Evolutionary conservation across 2,797 vertebrate genomes (phyloP).

Genomic region (Basileuterus tristriatus): DNA sequence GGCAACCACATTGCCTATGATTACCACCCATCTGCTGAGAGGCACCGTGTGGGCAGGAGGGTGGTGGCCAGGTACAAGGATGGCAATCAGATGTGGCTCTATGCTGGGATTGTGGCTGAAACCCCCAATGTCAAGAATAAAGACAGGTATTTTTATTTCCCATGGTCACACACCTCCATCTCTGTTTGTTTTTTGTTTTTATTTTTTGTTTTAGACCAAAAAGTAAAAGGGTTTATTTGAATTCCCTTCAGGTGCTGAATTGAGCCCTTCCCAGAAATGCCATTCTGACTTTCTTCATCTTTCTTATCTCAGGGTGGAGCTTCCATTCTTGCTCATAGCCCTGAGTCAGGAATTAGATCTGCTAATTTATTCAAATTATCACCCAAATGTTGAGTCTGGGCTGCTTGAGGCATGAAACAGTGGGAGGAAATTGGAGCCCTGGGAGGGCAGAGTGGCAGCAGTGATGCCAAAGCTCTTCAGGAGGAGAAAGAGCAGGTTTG

Average conservation of each 20-base stretch:
- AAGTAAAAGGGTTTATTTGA: fast-evolving
- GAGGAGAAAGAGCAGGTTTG: not conserved
- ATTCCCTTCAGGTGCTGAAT: not conserved
- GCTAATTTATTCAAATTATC: not conserved
- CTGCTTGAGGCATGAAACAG: not conserved
- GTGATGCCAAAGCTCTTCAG: not conserved
- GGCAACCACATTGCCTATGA: conserved; percentile 97
- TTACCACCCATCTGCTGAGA: conserved; percentile 88
- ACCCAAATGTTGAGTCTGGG: not conserved
- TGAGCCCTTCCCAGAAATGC: fast-evolving
- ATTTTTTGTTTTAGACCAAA: not conserved
- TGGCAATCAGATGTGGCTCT: conserved; percentile 94
- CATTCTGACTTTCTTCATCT: not conserved
- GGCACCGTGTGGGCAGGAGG: conserved; percentile 90
- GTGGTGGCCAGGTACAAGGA: conserved; percentile 98
- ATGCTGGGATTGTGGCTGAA: conserved; percentile 96
- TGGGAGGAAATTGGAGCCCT: not conserved
- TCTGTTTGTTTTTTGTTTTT: too few species aligned
- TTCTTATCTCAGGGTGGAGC: conserved; percentile 6
- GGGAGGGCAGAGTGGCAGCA: fast-evolving
- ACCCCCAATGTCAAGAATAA: conserved; percentile 96
- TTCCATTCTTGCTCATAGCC: not conserved
- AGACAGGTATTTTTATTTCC: conserved; percentile 80
- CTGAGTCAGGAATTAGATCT: not conserved
- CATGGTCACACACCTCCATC: fast-evolving